Percentiles rank a stretch among this genome's conserved stretches.
These are phyloP conservation scores for Chlamydotis undulata DNA, from an alignment of 2,113 vertebrate species.

Conservation along the genomic window DNA sequence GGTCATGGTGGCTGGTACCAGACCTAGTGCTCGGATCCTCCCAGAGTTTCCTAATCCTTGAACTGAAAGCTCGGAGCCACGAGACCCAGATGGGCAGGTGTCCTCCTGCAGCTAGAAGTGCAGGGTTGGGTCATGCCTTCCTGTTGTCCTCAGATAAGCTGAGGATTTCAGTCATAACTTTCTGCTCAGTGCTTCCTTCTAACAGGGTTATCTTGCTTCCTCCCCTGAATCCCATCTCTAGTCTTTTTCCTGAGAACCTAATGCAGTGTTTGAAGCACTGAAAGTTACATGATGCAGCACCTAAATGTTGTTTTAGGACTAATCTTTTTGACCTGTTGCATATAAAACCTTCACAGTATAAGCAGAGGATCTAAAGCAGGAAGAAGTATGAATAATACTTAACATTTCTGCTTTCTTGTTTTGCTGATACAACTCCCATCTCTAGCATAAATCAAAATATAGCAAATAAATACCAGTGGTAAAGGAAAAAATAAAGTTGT, in stretches of 20 bases:
- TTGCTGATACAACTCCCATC: conserved; percentile 66
- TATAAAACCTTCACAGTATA: background rate
- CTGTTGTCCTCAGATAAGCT: background rate
- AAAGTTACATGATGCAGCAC: background rate
- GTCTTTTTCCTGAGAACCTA: background rate
- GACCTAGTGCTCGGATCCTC: background rate
- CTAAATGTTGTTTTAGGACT: background rate
- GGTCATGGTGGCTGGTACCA: background rate
- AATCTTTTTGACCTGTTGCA: background rate
- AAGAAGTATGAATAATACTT: background rate
- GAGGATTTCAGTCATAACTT: background rate
- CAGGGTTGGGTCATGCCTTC: background rate
- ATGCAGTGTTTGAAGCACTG: background rate
- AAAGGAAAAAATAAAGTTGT: conserved; percentile 75
- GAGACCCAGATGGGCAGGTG: background rate
- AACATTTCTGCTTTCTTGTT: conserved; percentile 72
- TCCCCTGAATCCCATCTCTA: background rate
- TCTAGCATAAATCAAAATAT: conserved; percentile 74
- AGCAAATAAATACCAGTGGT: conserved; percentile 64
- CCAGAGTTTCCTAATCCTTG: background rate
- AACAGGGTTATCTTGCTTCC: background rate
- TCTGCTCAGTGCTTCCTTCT: background rate
- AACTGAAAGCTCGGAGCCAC: background rate
- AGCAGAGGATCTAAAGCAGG: background rate
- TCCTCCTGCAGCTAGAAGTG: background rate